Evolutionary conservation across 2,797 vertebrate genomes (phyloP), one percentile per base, ranked within the genome.

Genomic region (Catamblyrhynchus diadema): DNA sequence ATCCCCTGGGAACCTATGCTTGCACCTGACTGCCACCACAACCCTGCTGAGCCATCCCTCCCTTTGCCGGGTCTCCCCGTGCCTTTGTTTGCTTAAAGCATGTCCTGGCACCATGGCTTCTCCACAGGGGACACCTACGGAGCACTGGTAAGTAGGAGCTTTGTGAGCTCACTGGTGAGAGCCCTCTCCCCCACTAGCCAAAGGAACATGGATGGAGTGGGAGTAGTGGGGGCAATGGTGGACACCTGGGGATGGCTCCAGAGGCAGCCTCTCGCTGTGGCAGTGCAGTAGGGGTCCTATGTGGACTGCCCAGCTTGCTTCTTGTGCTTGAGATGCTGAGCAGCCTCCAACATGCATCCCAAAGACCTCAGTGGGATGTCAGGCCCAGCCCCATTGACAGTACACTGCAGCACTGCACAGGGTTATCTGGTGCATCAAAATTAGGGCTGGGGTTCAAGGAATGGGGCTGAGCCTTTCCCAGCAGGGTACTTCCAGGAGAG

Each of bases 201-300:
- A 28, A 86, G 20, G 14, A 54, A 24, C 21, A 5, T 12, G 30
- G 37, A 57, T 59, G 10, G n/a, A 65, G 13, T 5, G 1, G 27
- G 12, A 37, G 17, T 23, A 48, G 27, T 6, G 1, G 28, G 20
- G 10, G 14, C 17, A n/a, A 35, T 4, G 9, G 21, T 37, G 24
- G 37, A 37, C 4, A 13, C 17, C 42, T 41, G 25, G 9, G 4
- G 6, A 33, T 3, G 5, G 37, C 30, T 72, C 24, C 4, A 11
- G 50, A n/a, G 51, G 54, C 37, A 71, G 32, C 21, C 25, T 81
- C 22, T 81, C 21, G 8, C 6, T 8, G 0, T 14, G 3, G 17
- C 0, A 0, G 37, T 44, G 50, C 33, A 50, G 7, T 39, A 17
- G 65, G 5, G 3, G 6, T 83, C 41, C 53, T 2, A 0, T n/a